Conservation (phyloP, 2,797 vertebrate genomes). For the Podarcis siculus region DNA sequence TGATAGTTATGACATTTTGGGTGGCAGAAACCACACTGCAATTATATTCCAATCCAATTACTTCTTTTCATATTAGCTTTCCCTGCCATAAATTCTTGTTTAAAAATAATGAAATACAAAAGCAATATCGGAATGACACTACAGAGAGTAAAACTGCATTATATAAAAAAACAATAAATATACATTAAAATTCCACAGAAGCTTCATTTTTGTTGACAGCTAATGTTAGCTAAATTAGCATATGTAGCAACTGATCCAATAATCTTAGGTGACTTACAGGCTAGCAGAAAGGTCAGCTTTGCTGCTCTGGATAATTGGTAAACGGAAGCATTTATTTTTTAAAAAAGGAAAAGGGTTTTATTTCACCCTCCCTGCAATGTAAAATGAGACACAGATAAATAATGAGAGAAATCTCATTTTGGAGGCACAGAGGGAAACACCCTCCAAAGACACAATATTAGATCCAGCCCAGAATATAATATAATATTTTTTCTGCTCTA, state of each 20-base stretch:
- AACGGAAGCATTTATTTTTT: not conserved
- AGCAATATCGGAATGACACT: conserved; percentile 18
- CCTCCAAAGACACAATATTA: not conserved
- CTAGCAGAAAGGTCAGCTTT: conserved; percentile 18
- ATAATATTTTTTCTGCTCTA: too few species aligned
- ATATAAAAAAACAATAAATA: conserved; percentile 14
- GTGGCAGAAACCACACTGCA: conserved; percentile 11
- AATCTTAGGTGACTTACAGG: conserved; percentile 2
- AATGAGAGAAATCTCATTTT: not conserved
- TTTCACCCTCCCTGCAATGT: not conserved
- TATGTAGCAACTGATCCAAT: conserved; percentile 15
- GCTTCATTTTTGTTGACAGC: conserved; percentile 9
- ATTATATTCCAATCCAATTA: conserved; percentile 28
- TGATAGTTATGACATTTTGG: conserved; percentile 22
- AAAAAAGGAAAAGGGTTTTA: not conserved
- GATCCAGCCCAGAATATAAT: not conserved
- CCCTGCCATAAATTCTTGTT: conserved; percentile 30
- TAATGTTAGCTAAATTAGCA: conserved; percentile 28
- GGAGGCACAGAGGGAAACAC: too few species aligned
- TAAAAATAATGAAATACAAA: conserved; percentile 43
- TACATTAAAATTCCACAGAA: conserved; percentile 10
- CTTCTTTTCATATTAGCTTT: conserved; percentile 11
- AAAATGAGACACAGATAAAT: not conserved
- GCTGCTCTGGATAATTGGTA: conserved; percentile 13
- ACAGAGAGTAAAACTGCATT: not conserved